Evolutionary conservation across 2,797 vertebrate genomes (phyloP).

Genomic region (Pipistrellus nathusii): DNA sequence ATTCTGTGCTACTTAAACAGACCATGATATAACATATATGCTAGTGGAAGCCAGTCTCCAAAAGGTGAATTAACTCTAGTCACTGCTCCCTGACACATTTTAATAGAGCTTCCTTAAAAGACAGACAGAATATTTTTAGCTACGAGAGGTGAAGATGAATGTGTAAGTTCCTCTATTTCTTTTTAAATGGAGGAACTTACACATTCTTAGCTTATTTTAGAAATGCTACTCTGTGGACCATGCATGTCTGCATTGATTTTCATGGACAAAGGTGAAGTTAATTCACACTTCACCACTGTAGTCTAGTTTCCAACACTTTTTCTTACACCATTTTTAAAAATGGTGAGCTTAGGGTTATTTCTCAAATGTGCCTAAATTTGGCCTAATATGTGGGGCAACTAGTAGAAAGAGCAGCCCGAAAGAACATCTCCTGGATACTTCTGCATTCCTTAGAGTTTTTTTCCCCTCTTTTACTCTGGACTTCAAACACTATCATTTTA

Average conservation of each 20-base stretch:
- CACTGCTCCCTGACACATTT: constrained; percentile 26
- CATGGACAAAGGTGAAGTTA: constrained; percentile 18
- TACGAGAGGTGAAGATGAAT: background rate
- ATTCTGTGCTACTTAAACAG: background rate
- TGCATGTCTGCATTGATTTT: constrained; percentile 39
- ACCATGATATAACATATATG: background rate
- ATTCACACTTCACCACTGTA: background rate
- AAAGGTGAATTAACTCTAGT: background rate
- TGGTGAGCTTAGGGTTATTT: background rate
- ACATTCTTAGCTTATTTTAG: constrained; percentile 36
- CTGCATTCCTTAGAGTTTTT: background rate
- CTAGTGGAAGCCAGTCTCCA: background rate
- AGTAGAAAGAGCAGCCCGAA: background rate
- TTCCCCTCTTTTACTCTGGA: background rate
- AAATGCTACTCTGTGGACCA: background rate
- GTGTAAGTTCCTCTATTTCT: background rate
- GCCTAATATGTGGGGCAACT: background rate
- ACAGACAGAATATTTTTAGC: constrained; percentile 41
- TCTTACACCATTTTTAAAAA: background rate
- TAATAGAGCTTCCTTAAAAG: background rate
- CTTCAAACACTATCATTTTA: background rate
- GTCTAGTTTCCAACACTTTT: background rate
- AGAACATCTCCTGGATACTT: background rate
- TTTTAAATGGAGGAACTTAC: background rate
- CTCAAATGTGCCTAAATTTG: background rate